These are phyloP conservation scores for Drosophila yakuba DNA, from an alignment of 1,140 invertebrate genomes.

Conservation along the genomic window DNA sequence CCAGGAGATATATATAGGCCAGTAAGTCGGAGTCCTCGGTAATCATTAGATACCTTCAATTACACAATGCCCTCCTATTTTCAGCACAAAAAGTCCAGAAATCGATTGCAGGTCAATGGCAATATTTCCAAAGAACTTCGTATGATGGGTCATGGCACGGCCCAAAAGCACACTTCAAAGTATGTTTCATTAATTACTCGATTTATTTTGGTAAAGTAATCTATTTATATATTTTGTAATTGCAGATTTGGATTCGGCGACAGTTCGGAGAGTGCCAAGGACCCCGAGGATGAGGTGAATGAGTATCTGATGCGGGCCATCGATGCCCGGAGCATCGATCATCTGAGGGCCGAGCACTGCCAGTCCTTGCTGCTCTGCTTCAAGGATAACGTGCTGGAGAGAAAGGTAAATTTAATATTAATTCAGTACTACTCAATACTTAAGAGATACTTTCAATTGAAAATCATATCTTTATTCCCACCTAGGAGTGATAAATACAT, in stretches of 20 bases:
- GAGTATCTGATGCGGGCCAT: conserved; percentile 97
- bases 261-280: conserved; percentile 87
- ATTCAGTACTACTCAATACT: too few species aligned
- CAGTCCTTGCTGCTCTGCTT: conserved; percentile 93
- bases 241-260: conserved; percentile 89
- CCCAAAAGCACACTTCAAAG: conserved; percentile 89
- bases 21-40: conserved; percentile 85
- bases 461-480: too few species aligned
- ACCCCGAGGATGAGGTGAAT: conserved; percentile 96
- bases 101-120: conserved; percentile 88
- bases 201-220: too few species aligned
- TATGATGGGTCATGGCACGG: conserved; percentile 92
- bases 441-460: too few species aligned
- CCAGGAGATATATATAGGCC: conserved; percentile 89
- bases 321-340: conserved; percentile 96
- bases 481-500: too few species aligned
- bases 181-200: conserved; percentile 84
- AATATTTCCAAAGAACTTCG: conserved; percentile 94
- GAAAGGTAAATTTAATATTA: conserved; percentile 87
- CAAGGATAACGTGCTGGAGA: conserved; percentile 90
- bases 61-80: background rate
- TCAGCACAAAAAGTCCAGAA: conserved; percentile 86
- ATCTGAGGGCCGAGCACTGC: conserved; percentile 93
- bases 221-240: background rate
- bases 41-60: background rate